phyloP scores from a whole-genome alignment of 1,140 invertebrate genomes.

The Cataglyphis hispanica region DNA sequence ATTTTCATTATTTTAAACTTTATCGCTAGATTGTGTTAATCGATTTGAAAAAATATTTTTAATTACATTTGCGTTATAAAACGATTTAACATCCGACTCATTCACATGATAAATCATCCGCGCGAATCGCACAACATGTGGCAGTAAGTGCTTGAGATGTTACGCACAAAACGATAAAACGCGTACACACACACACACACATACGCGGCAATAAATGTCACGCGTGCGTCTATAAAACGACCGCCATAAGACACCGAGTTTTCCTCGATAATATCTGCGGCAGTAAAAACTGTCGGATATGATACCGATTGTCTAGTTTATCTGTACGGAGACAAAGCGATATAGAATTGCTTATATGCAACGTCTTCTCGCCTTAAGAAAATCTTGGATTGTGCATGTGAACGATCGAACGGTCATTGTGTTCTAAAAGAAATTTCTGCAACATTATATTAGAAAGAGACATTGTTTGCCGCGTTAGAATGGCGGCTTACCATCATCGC shows the following conservation, averaged over 20 bases:
- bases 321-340: not conserved
- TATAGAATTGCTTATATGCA: not conserved
- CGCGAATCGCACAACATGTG: conserved; percentile 10
- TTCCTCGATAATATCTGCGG: conserved; percentile 41
- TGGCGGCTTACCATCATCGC: not conserved
- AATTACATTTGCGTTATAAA: conserved; percentile 2
- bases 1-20: not conserved
- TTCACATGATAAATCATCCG: conserved; percentile 19
- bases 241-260: conserved; percentile 24
- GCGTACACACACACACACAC: not conserved
- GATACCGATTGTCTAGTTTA: conserved; percentile 49
- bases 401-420: not conserved
- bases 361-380: not conserved
- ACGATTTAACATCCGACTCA: conserved; percentile 10
- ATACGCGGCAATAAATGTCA: conserved; percentile 43
- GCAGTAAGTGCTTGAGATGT: conserved; percentile 40
- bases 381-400: not conserved
- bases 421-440: not conserved
- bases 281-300: conserved; percentile 19
- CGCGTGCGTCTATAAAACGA: conserved; percentile 43
- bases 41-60: too few species aligned
- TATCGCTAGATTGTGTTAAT: not conserved
- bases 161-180: conserved; percentile 50
- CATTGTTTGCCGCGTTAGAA: conserved; percentile 20
- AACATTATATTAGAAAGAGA: conserved; percentile 25